Base-by-base conservation (phyloP, 2,113 vertebrate species). In the Empidonax alnorum region DNA sequence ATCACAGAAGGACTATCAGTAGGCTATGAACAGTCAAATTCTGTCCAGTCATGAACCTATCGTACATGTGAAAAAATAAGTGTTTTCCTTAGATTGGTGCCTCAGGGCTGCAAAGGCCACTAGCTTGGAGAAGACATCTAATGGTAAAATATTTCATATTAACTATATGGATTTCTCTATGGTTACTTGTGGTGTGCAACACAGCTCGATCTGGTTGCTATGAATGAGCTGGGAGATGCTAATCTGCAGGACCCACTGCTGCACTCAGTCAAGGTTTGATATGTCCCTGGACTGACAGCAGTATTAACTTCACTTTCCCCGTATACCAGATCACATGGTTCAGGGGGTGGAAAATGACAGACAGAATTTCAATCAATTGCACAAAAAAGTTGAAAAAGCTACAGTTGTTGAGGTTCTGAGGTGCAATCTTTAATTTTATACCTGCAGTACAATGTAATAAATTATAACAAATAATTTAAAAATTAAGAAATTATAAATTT, bases 21-120 rank as follows among this genome's bases (percentile, higher is more conserved):
- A 47, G 7, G 8, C 5, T 58, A 53, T 25, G 30, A 73, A 37
- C 3, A 80, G 28, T 46, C 30, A 49, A 10, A 59, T 59, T 84
- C 62, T 49, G 6, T 14, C 30, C 15, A 55, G 42, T 44, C 10
- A 46, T 15, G 4, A 58, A 53, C 3, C 1, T 18, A 23, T 1
- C n/a, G 7, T 6, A 71, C 10, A n/a, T n/a, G 16, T 49, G 14
- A 46, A 66, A 84, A 91, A 7, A 15, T 9, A 46, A 55, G 2
- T 14, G 10, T 42, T 78, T 67, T 56, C 17, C 23, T 72, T 4
- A 0, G 6, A 22, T 12, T 3, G 2, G 3, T 35, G 30, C 7
- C 18, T 76, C 28, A 87, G 52, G 27, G 10, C 16, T 63, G 27
- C 25, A 86, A 49, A 37, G 15, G 19, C 10, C 2, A 1, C 30